Conservation (phyloP, 2,888 invertebrate species). For the Brenthis daphne region DNA sequence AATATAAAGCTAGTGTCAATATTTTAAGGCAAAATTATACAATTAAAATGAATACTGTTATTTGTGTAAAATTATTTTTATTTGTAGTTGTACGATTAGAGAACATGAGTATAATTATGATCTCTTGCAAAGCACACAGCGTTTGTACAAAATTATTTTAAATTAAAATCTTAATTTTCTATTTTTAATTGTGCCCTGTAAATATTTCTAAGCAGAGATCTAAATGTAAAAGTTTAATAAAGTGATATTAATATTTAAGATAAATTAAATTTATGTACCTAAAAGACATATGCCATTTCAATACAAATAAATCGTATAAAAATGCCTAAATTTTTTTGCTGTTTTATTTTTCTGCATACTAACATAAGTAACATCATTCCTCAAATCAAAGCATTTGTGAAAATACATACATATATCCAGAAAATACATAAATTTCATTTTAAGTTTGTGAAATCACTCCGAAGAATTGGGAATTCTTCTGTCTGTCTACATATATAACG, state of each 20-base stretch:
- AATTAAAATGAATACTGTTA: no score
- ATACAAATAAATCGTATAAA: constrained; percentile 43
- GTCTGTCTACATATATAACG: no score
- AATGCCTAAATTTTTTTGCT: constrained; percentile 27
- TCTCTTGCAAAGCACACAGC: no score
- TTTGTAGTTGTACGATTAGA: no score
- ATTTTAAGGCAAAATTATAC: no score
- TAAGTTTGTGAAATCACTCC: no score
- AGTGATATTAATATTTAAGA: constrained; percentile 67
- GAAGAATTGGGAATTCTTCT: no score
- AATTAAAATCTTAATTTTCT: background rate
- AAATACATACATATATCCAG: background rate
- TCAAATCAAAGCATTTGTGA: background rate
- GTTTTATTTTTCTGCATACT: background rate
- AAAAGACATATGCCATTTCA: constrained; percentile 65
- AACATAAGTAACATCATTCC: background rate
- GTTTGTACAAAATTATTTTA: constrained; percentile 6
- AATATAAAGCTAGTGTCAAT: no score
- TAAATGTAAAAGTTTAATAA: constrained; percentile 41
- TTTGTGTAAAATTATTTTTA: no score
- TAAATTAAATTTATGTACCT: constrained; percentile 57
- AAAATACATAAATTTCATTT: background rate
- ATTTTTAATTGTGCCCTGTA: constrained; percentile 6
- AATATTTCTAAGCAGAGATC: constrained; percentile 15
- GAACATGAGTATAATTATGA: no score